Evolutionary conservation across 2,797 vertebrate genomes (phyloP), one percentile per base, ranked within the genome.

Genomic region (Notoglanidium macrostoma): DNA sequence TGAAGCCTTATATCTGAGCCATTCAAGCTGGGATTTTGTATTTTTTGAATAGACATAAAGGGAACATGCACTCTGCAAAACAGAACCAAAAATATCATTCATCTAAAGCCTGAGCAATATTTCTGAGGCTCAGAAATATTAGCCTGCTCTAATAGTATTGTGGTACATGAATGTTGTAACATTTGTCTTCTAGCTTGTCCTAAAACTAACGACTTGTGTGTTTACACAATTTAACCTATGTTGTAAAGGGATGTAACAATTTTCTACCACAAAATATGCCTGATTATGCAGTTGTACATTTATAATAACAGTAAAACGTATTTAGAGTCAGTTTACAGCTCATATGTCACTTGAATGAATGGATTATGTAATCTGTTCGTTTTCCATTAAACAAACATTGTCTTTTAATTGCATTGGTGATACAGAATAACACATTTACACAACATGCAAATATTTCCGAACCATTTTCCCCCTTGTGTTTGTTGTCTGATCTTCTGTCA

Each of bases 81-180:
- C 6, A 76, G 23, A 29, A 26, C 23, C 44, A 51, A 0, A 32
- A 29, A 76, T 76, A 17, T 49, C 10, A 74, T 74, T 44, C 23
- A 74, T 76, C 14, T 76, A 76, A 76, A 54, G 46, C n/a, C 9
- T 29, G 74, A 54, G 74, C n/a, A 54, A 54, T 77, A 77, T 19
- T 77, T 14, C 40, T 40, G 14, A n/a, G 23, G 14, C 73, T 51
- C 26, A 17, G 8, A 15, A 51, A 76, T 76, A 76, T 76, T 54
- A 51, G 2, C 29, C 49, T 54, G 7, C 26, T 3, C 74, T 54
- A 78, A 54, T 76, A 17, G 4, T 55, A 32, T n/a, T 32, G 15
- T 32, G 17, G 29, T 55, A 21, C 49, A 32, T 77, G 2, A 77
- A 54, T 54, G 7, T 19, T 54, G 15, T 77, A 14, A 10, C 21